Base-by-base conservation (phyloP, 2,888 invertebrate species). In the Acleris emargana region DNA sequence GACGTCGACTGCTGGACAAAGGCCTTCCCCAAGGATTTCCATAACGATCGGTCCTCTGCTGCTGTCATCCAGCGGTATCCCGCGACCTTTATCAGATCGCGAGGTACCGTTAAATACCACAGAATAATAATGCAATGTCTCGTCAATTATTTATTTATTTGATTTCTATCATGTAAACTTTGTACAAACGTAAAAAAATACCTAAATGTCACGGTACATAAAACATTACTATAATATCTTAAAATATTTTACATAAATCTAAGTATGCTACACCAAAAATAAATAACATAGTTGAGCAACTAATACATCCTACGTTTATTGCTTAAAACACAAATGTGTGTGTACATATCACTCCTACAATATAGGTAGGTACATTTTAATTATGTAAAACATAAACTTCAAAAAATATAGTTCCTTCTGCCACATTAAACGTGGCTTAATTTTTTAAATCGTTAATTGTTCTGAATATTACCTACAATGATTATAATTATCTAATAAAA, bases 281-380 rank as follows among this genome's bases (percentile, higher is more conserved):
- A 81, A 69, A 66, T 66, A 66, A 55, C 38, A 38, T 73, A 76
- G 76, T 80, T 82, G 81, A 80, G 80, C 80, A 80, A 76, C 69
- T 77, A 73, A 73, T 22, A 38, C 16, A 38, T 52, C 25, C 22
- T 61, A 51, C 22, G 32, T 51, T 51, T 20, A 49, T 54, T 45
- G 22, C 11, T 58, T 17, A 67, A 60, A 71, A 72, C 73, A 79
- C 76, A 77, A 76, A 75, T 67, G 68, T 58, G 76, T 81, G 77
- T 78, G 79, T 82, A 79, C 76, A n/a, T 60, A 62, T 68, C 57
- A 67, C 50, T 79, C 84, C 87, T 83, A 84, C 83, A 62, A 71
- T 67, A 78, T 68, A 72, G 68, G 86, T 84, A 86, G 85, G 83
- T 83, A 84, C 81, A 68, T 68, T 64, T 71, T 2, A 50, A 66